phyloP scores from a whole-genome alignment of 2,888 invertebrate species.

The Epirrhoe tristata region DNA sequence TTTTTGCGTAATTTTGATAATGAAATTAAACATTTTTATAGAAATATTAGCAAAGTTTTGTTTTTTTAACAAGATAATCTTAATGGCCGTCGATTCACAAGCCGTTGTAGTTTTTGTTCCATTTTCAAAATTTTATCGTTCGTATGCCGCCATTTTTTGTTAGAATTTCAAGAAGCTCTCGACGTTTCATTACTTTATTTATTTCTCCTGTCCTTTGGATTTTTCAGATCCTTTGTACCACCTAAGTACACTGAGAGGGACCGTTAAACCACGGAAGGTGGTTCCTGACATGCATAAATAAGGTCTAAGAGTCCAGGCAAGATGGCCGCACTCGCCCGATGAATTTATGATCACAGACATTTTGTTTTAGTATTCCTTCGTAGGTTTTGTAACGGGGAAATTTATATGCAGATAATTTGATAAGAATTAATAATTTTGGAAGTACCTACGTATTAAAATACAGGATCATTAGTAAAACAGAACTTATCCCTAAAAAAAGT shows the following conservation, averaged over 20 bases:
- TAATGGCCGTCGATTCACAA: not conserved
- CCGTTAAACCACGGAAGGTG: conserved; percentile 77
- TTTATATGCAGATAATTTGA: conserved; percentile 1
- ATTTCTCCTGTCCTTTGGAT: too few relatives aligned
- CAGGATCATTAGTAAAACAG: not conserved
- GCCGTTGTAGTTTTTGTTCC: not conserved
- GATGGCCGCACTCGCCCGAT: conserved; percentile 53
- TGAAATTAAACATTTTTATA: conserved; percentile 6
- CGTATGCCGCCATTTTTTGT: not conserved
- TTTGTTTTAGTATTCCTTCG: conserved; percentile 40
- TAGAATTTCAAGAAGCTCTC: not conserved
- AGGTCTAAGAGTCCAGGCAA: conserved; percentile 49
- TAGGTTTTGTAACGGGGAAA: conserved; percentile 34
- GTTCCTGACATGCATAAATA: conserved; percentile 73
- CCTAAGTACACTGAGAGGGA: conserved; percentile 55
- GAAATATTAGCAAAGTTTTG: not conserved
- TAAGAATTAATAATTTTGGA: not conserved
- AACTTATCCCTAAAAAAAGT: too few relatives aligned
- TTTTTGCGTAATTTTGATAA: conserved; percentile 14
- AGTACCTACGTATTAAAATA: not conserved
- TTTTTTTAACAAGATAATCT: not conserved
- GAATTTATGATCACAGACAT: conserved; percentile 44
- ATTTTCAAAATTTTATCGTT: not conserved
- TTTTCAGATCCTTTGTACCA: not conserved
- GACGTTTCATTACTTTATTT: not conserved